Conservation (phyloP, 2,113 vertebrate species). For the Neomonachus schauinslandi region DNA sequence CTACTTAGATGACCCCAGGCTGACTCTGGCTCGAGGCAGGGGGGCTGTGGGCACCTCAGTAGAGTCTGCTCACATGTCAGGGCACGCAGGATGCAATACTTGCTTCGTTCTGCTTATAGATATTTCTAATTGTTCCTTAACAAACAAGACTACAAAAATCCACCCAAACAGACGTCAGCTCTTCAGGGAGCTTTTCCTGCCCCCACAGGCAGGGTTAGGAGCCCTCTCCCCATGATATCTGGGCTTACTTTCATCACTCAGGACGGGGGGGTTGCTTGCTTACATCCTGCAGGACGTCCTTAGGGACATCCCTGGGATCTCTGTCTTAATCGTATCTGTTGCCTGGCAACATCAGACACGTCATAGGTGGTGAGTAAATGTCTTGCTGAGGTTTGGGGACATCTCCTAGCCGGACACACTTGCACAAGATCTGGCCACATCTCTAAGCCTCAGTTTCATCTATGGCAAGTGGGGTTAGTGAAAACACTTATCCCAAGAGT, state of each 20-base stretch:
- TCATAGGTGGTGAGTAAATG: background rate
- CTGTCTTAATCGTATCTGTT: background rate
- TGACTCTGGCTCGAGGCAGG: rapidly evolving
- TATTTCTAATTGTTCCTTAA: background rate
- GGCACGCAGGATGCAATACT: rapidly evolving
- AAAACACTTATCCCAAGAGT: background rate
- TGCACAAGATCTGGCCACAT: too few relatives aligned
- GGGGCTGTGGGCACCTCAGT: background rate
- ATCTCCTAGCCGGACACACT: background rate
- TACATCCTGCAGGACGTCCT: background rate
- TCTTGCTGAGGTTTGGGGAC: background rate
- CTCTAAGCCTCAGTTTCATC: background rate
- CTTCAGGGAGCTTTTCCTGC: background rate
- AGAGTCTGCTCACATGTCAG: background rate
- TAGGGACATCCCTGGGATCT: background rate
- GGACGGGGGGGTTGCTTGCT: background rate
- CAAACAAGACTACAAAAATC: background rate
- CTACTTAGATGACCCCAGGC: too few relatives aligned
- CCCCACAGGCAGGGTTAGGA: background rate
- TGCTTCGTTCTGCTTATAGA: background rate
- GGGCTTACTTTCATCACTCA: background rate
- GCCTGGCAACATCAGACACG: rapidly evolving
- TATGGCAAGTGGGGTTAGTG: background rate
- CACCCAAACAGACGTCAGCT: background rate
- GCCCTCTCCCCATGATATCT: rapidly evolving